Percentiles rank a stretch among this genome's conserved stretches.
phyloP scores from a whole-genome alignment of 1,140 invertebrate genomes.

The Mycetomoellerius zeteki region DNA sequence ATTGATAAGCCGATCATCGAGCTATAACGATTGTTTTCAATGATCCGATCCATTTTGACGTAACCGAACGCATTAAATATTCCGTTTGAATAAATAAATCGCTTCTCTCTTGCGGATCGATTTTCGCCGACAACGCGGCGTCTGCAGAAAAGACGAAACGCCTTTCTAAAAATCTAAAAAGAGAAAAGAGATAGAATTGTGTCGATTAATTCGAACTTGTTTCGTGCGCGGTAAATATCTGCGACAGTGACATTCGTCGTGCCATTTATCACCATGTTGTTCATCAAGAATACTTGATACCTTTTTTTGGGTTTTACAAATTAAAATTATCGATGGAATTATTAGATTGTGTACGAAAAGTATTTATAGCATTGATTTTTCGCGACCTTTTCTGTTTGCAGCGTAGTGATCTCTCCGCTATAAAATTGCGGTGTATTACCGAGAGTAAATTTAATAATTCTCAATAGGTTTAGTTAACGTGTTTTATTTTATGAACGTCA shows the following conservation, averaged over 20 bases:
- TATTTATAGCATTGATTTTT: not conserved
- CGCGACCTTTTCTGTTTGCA: not conserved
- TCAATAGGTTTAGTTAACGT: not conserved
- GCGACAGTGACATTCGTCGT: not conserved
- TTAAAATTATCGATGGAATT: not conserved
- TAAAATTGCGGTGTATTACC: not conserved
- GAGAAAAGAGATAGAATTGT: not conserved
- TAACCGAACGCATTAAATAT: constrained; percentile 53
- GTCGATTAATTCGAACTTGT: constrained; percentile 11
- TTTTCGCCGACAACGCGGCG: constrained; percentile 36
- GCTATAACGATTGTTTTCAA: constrained; percentile 9
- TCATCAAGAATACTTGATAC: not conserved
- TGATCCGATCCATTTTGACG: constrained; percentile 7
- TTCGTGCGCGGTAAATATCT: not conserved
- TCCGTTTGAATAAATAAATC: constrained; percentile 59
- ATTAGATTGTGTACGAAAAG: not conserved
- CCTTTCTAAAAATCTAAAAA: not conserved
- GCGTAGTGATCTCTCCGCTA: not conserved
- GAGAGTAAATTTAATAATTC: not conserved
- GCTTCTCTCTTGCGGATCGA: constrained; percentile 29
- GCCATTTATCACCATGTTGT: not conserved
- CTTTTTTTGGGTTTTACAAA: not conserved
- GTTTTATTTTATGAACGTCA: not conserved
- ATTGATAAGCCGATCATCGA: constrained; percentile 19
- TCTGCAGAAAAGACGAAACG: constrained; percentile 39